Evolutionary conservation across 2,888 invertebrate genomes (phyloP), one percentile per base, ranked within the genome.

Genomic region (Latrodectus hesperus): DNA sequence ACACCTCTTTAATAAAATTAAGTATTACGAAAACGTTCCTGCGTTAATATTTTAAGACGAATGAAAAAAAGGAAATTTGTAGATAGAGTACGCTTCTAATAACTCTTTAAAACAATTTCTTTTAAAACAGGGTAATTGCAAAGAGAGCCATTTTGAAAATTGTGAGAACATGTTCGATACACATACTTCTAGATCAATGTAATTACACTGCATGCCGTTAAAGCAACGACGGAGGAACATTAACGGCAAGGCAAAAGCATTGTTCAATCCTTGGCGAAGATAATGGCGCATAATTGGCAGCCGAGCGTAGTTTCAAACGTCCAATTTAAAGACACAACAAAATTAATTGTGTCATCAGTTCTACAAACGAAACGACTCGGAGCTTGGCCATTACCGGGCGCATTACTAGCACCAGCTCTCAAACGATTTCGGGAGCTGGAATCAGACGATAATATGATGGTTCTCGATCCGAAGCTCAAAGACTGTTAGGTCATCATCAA

Each of bases 241-340:
- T 80, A 80, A 55, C 60, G 80, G 26, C 80, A 22, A 17, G 52
- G 72, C 64, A 49, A 51, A 22, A 12, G 71, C 67, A 80, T 80
- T 80, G 80, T 80, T 80, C 73, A 68, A 67, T 55, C 68, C 74
- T 52, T 49, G 72, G 72, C 72, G 51, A 60, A 64, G 77, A 84
- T 86, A 86, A 86, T 81, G 70, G 80, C 80, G 73, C 68, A 86
- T 86, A 86, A 86, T 86, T 86, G 86, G 75, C 80, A 76, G n/a
- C 26, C 51, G 74, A 52, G 75, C 75, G 74, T 65, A 68, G 60
- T 76, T 76, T 72, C 53, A n/a, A 79, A 71, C 86, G 76, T 81
- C 68, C 81, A 77, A 76, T 77, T 77, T 76, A 81, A 86, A 81
- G 86, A 81, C 81, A 67, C 65, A 64, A 68, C 81, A 71, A 77